Percentiles rank a stretch among this genome's conserved stretches.
Conservation (phyloP, 2,113 vertebrate species). For the Austrofundulus limnaeus region DNA sequence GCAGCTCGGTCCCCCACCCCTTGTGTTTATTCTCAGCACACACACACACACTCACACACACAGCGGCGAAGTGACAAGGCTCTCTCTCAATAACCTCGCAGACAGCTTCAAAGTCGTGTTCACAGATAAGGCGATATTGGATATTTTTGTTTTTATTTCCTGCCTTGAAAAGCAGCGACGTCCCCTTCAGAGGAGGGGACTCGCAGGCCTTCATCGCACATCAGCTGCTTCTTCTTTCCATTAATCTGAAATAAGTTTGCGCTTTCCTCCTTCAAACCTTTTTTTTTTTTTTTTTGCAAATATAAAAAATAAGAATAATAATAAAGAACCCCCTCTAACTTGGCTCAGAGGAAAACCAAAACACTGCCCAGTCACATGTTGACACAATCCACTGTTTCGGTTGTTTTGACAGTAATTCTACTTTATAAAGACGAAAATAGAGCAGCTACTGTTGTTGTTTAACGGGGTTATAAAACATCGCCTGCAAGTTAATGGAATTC, state of each 20-base stretch:
- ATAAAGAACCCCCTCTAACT: slow-evolving; percentile 58
- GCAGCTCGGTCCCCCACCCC: slow-evolving; percentile 16
- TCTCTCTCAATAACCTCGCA: slow-evolving; percentile 54
- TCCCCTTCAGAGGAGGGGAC: slow-evolving; percentile 49
- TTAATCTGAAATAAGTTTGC: slow-evolving; percentile 68
- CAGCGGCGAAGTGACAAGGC: slow-evolving; percentile 51
- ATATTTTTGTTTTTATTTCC: slow-evolving; percentile 65
- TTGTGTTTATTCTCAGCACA: slow-evolving; percentile 56
- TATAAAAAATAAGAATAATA: slow-evolving; percentile 61
- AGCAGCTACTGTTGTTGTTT: no score
- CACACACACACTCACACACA: slow-evolving; percentile 23
- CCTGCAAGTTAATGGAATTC: no score
- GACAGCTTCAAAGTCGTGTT: slow-evolving; percentile 60
- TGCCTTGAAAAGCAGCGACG: slow-evolving; percentile 50
- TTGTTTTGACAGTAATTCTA: no score
- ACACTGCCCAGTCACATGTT: no score
- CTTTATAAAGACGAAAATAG: no score
- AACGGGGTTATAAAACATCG: no score
- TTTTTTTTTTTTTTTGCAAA: slow-evolving; percentile 45
- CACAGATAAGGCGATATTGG: slow-evolving; percentile 61
- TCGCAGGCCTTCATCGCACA: slow-evolving; percentile 56
- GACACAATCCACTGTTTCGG: no score
- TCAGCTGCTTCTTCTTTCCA: slow-evolving; percentile 32
- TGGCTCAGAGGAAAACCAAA: slow-evolving; percentile 16
- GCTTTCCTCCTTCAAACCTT: slow-evolving; percentile 62